These are phyloP conservation scores for Callocephalon fimbriatum DNA, from an alignment of 2,113 vertebrate species.

Conservation along the genomic window DNA sequence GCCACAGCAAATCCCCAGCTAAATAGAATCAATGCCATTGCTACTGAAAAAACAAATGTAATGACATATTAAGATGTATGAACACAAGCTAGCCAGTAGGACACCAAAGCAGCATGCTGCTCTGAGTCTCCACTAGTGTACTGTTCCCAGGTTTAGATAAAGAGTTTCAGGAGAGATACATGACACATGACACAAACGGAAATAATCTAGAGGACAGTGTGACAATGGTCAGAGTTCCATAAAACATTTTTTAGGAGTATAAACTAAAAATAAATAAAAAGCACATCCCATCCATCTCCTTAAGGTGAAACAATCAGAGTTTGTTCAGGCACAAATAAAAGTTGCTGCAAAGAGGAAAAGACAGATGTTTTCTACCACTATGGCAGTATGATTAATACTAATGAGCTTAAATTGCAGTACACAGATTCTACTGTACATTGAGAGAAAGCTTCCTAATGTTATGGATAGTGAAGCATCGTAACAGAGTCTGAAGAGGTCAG, in stretches of 20 bases:
- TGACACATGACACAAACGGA: background rate
- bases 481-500: background rate
- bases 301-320: background rate
- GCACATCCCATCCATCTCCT: background rate
- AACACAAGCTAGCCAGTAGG: background rate
- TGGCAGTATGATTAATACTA: background rate
- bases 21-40: background rate
- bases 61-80: no score
- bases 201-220: background rate
- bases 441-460: background rate
- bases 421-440: background rate
- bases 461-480: rapidly evolving
- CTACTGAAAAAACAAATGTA: background rate
- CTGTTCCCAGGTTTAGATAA: background rate
- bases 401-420: background rate
- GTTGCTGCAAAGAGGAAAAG: background rate
- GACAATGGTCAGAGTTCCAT: background rate
- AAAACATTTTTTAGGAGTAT: background rate
- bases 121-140: background rate
- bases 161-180: background rate
- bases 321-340: background rate
- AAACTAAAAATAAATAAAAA: background rate
- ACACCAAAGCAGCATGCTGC: background rate
- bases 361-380: background rate
- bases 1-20: background rate